Percentiles rank a stretch among this genome's conserved stretches.
phyloP scores from a whole-genome alignment of 2,888 invertebrate genomes.

The Melanophora roralis region DNA sequence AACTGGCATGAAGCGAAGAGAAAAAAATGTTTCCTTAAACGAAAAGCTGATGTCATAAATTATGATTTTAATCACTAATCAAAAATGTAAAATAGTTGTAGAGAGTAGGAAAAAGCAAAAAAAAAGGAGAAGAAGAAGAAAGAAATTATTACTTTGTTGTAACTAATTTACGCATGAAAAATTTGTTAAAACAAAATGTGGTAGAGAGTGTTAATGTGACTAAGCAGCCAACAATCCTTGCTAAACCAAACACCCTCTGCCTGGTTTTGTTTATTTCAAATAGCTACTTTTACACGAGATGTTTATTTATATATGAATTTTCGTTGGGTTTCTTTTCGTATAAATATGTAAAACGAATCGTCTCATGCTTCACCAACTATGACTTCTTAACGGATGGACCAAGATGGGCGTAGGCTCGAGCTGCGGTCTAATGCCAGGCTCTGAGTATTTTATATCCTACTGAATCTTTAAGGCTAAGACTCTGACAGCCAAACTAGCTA shows the following conservation, averaged over 20 bases:
- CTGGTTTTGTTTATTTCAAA: not conserved
- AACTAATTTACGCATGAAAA: constrained; percentile 57
- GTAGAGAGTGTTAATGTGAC: constrained; percentile 2
- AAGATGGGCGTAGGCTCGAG: no score
- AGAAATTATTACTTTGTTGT: constrained; percentile 8
- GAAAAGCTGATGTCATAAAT: constrained; percentile 73
- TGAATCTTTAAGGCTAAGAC: no score
- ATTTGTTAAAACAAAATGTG: constrained; percentile 1
- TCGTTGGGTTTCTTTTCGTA: no score
- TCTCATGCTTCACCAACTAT: no score
- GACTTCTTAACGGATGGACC: no score
- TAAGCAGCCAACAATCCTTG: not conserved
- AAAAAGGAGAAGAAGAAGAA: constrained; percentile 28
- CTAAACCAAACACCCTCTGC: not conserved
- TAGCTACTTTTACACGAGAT: no score
- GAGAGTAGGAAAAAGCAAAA: constrained; percentile 9
- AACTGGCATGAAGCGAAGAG: not conserved
- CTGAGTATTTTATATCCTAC: no score
- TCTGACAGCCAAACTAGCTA: no score
- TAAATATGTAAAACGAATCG: no score
- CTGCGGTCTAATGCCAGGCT: no score
- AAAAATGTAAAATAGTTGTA: constrained; percentile 68
- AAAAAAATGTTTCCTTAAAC: not conserved
- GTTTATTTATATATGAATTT: no score
- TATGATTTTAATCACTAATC: constrained; percentile 74